Evolutionary conservation across 2,888 invertebrate genomes (phyloP), one percentile per base, ranked within the genome.

Genomic region (Cataglyphis altisquamis): DNA sequence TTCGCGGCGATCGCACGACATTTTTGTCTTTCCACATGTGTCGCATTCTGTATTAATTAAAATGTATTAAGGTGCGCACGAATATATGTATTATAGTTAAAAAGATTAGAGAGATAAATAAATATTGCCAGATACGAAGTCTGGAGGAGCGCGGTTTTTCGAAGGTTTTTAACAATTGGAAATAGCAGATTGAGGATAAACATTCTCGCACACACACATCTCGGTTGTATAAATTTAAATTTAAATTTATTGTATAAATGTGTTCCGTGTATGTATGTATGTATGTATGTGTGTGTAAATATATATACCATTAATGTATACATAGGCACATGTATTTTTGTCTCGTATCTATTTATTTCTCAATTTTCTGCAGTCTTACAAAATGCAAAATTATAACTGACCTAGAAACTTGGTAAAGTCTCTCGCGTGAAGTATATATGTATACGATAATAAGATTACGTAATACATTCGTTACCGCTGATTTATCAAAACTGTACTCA

Each of bases 401-500:
- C 0, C 29, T 63, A 63, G 32, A 10, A 39, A 39, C n/a, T 74
- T n/a, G 32, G 1, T 74, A 63, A 75, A 66, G 18, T 63, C 60
- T 15, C 36, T n/a, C 10, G 10, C 36, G n/a, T n/a, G 32, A 12
- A 15, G 3, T 1, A 25, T 45, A 39, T 73, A 39, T 45, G n/a
- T 45, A 18, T 62, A 45, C 2, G 63, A n/a, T 74, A 63, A 62
- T 29, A 15, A 29, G 3, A 9, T 62, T 60, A 29, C 62, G 62
- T 18, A 6, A 62, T 60, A 29, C 39, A n/a, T 73, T 60, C 8
- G 39, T 67, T 67, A 48, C 8, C 18, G 15, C 21, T 63, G 41
- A 75, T 75, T 66, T 36, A 36, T 0, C 36, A 12, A 66, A 74
- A 66, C 18, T 75, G 15, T 48, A 75, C 6, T 64, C 18, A 36